phyloP scores from a whole-genome alignment of 1,140 invertebrate genomes.

The Eriosoma lanigerum region DNA sequence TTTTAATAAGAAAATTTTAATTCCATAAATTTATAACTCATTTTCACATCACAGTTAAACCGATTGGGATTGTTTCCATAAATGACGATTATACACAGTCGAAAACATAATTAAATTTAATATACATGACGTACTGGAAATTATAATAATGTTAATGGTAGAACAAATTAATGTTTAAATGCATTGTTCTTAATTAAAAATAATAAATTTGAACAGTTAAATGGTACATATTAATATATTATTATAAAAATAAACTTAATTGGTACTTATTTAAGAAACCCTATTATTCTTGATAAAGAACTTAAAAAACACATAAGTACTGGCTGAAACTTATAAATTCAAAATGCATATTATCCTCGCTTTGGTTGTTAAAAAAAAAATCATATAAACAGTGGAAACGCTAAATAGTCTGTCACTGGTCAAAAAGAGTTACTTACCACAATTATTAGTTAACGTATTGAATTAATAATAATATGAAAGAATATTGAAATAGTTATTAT shows the following conservation, averaged over 20 bases:
- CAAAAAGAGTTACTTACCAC: too few relatives aligned
- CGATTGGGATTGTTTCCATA: not conserved
- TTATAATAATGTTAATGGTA: not conserved
- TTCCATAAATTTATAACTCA: not conserved
- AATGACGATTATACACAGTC: not conserved
- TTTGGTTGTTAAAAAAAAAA: too few relatives aligned
- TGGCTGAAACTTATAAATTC: not conserved
- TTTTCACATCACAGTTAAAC: not conserved
- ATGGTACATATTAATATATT: not conserved
- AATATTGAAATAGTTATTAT: too few relatives aligned
- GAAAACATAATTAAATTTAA: conserved; percentile 7
- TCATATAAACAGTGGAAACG: too few relatives aligned
- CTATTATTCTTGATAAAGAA: conserved; percentile 31
- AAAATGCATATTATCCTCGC: too few relatives aligned
- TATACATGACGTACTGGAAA: not conserved
- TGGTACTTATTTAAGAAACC: not conserved
- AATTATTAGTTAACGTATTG: too few relatives aligned
- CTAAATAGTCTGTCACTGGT: too few relatives aligned
- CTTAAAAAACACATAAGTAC: not conserved
- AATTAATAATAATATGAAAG: too few relatives aligned
- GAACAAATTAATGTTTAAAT: not conserved
- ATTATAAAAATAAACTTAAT: not conserved
- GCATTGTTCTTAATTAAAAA: conserved; percentile 31
- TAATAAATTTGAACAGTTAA: conserved; percentile 18
- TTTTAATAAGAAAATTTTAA: not conserved